Evolutionary conservation across 2,113 vertebrate species (phyloP), one percentile per base, ranked within the genome.

Genomic region (Taxidea taxus): DNA sequence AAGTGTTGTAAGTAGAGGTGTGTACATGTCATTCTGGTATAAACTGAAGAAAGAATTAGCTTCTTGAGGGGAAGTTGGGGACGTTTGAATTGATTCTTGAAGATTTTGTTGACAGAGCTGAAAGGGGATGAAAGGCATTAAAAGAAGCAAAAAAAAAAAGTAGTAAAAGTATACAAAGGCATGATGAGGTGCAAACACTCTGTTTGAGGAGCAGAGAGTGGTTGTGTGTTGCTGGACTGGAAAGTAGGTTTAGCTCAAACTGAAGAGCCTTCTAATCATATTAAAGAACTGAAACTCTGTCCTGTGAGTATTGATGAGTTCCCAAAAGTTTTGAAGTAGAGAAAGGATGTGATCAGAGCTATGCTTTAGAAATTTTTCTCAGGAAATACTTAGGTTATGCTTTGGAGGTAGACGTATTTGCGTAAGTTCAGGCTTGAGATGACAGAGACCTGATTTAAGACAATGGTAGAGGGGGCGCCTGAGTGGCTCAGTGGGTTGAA

Each of bases 41-140:
- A 80, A 78, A 82, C 34, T 91, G 70, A 87, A 86, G 62, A 72
- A 13, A 44, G 42, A 77, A 87, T 84, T 66, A 72, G 51, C 39
- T 37, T 64, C 39, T 72, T 81, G 80, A 54, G 23, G 18, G 16
- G 39, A 74, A 72, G 23, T 9, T 91, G 49, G 51, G 87, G 21
- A 31, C 27, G n/a, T 93, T 58, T 96, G 84, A 96, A 60, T 56
- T 74, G 27, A 68, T 83, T 92, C 25, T 91, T 91, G 7, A 86
- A 81, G 47, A 58, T 87, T 37, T 47, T n/a, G 11, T 93, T 96
- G 77, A 87, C 87, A 90, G 34, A 78, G 47, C 31, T 72, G 42
- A 66, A 77, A 80, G 91, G 51, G 90, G 58, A 44, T 66, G 16
- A 70, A 64, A 68, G 68, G 25, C 10, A 51, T 60, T 75, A 31